These are phyloP conservation scores for Desmodus rotundus DNA, from an alignment of 2,113 vertebrate species.

Conservation along the genomic window DNA sequence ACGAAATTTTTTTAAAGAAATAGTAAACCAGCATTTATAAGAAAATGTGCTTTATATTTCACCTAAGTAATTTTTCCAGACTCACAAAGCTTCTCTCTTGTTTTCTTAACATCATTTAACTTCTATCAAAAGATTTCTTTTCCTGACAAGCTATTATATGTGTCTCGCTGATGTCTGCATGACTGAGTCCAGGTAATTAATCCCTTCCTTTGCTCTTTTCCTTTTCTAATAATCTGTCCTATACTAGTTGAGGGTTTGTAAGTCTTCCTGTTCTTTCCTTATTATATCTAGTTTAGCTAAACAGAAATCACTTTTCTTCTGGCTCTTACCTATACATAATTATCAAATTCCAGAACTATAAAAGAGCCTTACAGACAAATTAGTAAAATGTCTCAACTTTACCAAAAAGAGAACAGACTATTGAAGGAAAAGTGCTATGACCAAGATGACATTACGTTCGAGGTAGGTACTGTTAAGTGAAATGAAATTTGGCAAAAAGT, in stretches of 20 bases:
- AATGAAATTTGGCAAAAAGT: neutral
- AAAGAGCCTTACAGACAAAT: neutral
- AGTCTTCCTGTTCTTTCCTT: neutral
- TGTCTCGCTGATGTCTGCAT: neutral
- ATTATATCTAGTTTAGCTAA: neutral
- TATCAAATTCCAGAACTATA: conserved; percentile 11
- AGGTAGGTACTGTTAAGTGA: neutral
- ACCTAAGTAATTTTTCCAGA: neutral
- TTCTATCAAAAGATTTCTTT: conserved; percentile 15
- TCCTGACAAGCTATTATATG: neutral
- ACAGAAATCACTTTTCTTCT: conserved; percentile 11
- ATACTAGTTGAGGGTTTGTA: neutral
- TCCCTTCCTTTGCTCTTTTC: neutral
- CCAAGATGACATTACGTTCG: conserved; percentile 7
- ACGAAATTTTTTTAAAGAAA: neutral
- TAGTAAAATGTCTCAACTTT: conserved; percentile 17
- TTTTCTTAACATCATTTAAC: neutral
- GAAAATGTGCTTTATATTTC: neutral
- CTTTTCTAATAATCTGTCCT: neutral
- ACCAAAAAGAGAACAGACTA: neutral
- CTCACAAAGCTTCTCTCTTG: neutral
- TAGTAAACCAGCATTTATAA: neutral
- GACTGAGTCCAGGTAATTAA: neutral
- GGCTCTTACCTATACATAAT: neutral
- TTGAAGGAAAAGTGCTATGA: neutral